Base-by-base conservation (phyloP, 2,888 invertebrate genomes). In the Scaptomyza tumidula region DNA sequence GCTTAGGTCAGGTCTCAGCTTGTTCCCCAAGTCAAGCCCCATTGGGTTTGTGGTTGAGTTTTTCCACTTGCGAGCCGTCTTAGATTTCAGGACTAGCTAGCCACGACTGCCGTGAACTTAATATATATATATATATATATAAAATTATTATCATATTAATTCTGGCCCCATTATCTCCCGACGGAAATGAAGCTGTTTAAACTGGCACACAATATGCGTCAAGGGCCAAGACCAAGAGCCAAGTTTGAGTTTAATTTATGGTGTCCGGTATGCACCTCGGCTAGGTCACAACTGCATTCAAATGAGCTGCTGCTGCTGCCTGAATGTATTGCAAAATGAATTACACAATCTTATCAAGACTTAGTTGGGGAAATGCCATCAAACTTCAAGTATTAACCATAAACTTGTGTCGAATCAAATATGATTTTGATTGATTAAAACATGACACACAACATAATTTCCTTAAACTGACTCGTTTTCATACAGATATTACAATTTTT, bases 61-160 rank as follows among this genome's bases (percentile, higher is more conserved):
- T 14, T 13, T 24, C 14, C 1, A 2, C 19, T n/a, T 29, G 9
- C 19, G 6, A 0, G 35, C 35, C 5, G 33, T 48, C 46, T 54
- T 16, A 6, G 33, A 16, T 41, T 43, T 19, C 19, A 33, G 41
- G 61, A 35, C 55, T 13, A 10, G 35, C 43, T 10, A n/a, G 13
- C 3, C 6, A 3, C 29, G 24, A 45, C 39, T 43, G 35, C 46
- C 55, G 58, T 61, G 65, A 69, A 69, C 56, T 62, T 60, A 62
- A 14, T 14, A 14, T 39, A 13, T 37, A 19, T 19, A 19, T 19
- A 35, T n/a, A 35, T 1, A n/a, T 37, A 74, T 65, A 69, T 62
- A 14, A 62, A 65, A 73, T 61, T 33, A 69, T 65, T 65, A 75
- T 70, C 70, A 44, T 65, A 75, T 75, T 66, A 59, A 70, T 65